phyloP scores from a whole-genome alignment of 2,113 vertebrate species.

The Passer domesticus region DNA sequence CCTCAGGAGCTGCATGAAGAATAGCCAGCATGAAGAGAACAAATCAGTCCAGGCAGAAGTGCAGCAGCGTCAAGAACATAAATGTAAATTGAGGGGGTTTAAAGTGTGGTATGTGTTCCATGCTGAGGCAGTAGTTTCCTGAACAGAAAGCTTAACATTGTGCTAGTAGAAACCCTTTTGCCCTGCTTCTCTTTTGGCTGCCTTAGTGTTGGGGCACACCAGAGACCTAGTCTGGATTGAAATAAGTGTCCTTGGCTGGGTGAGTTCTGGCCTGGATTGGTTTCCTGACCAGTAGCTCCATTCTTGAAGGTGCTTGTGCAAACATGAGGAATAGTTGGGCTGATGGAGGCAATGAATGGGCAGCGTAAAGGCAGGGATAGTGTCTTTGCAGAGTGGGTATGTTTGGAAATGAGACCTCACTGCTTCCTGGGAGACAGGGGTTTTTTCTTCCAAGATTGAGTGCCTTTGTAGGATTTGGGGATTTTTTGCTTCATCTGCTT shows the following conservation, averaged over 20 bases:
- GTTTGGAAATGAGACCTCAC: not conserved
- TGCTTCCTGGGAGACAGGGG: not conserved
- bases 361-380: not conserved
- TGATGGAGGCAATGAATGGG: not conserved
- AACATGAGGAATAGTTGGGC: not conserved
- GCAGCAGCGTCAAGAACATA: conserved; percentile 38
- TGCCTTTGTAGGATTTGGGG: not conserved
- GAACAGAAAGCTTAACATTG: not conserved
- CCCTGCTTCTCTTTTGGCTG: not conserved
- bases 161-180: not conserved
- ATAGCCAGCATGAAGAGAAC: conserved; percentile 43
- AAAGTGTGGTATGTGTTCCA: not conserved
- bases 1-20: conserved; percentile 48
- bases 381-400: not conserved
- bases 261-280: not conserved
- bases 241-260: not conserved
- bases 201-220: not conserved
- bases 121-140: conserved; percentile 5
- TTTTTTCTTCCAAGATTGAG: not conserved
- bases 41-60: conserved; percentile 58
- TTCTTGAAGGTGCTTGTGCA: not conserved
- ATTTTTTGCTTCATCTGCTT: not conserved
- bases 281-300: not conserved
- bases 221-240: not conserved
- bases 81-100: conserved; percentile 52